Percentiles rank a stretch among this genome's conserved stretches.
Conservation (phyloP, 2,797 vertebrate genomes). For the Eupleurogrammus muticus region DNA sequence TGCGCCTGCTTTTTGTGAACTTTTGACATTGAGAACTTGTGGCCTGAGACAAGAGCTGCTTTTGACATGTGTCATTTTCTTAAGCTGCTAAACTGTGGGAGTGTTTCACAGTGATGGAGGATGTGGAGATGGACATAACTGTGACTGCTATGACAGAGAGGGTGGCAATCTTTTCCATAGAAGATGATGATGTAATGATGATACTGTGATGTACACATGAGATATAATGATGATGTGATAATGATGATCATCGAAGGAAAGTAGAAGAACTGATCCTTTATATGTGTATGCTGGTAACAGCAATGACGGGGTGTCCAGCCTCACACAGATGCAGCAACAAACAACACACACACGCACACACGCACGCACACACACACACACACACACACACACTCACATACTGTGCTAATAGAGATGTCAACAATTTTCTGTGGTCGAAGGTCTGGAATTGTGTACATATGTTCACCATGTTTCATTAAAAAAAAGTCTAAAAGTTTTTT, state of each 20-base stretch:
- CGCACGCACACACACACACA: conserved; percentile 30
- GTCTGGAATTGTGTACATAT: conserved; percentile 79
- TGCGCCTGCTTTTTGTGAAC: conserved; percentile 45
- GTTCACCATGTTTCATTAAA: conserved; percentile 55
- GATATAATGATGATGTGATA: neutral
- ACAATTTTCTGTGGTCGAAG: conserved; percentile 66
- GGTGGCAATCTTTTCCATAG: neutral
- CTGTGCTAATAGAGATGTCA: conserved; percentile 51
- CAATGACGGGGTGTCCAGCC: conserved; percentile 66
- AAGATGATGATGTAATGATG: conserved; percentile 6
- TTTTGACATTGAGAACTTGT: conserved; percentile 52
- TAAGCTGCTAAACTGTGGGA: conserved; percentile 74
- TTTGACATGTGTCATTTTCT: conserved; percentile 67
- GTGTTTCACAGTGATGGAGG: conserved; percentile 17
- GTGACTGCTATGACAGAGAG: conserved; percentile 6
- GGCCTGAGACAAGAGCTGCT: conserved; percentile 50
- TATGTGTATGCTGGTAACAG: conserved; percentile 61
- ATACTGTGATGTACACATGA: conserved; percentile 1
- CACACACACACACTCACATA: conserved; percentile 15
- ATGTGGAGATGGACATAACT: conserved; percentile 27
- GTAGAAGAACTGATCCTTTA: conserved; percentile 39
- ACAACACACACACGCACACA: conserved; percentile 23
- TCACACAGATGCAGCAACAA: conserved; percentile 53
- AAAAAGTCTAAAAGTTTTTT: too few relatives aligned
- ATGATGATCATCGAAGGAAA: conserved; percentile 33